These are phyloP conservation scores for Chloroceryle inda DNA, from an alignment of 2,797 vertebrate genomes.

Conservation along the genomic window DNA sequence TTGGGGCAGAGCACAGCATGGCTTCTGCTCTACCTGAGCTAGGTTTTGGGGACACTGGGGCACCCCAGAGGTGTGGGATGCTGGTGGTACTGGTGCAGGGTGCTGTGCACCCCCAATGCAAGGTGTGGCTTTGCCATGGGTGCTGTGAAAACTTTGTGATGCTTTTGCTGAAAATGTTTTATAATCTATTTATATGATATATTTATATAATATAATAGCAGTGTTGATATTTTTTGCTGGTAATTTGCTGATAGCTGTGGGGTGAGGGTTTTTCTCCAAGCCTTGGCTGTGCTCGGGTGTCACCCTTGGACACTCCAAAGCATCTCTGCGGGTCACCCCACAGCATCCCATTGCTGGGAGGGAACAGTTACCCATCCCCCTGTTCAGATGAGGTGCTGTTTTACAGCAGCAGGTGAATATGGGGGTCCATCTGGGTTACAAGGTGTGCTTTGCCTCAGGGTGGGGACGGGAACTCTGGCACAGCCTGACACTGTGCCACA, in stretches of 20 bases:
- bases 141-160: not conserved
- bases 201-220: too few species aligned
- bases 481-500: not conserved
- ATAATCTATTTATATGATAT: too few species aligned
- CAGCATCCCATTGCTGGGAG: rapidly evolving
- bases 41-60: not conserved
- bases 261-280: not conserved
- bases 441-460: not conserved
- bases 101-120: rapidly evolving
- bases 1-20: not conserved
- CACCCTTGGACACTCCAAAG: not conserved
- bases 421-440: not conserved
- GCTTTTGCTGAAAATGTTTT: too few species aligned
- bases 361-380: not conserved
- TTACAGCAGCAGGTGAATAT: not conserved
- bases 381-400: not conserved
- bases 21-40: not conserved
- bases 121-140: not conserved
- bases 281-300: not conserved
- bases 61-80: not conserved
- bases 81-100: not conserved
- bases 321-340: not conserved
- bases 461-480: not conserved
- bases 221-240: too few species aligned
- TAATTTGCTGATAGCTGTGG: rapidly evolving